These are phyloP conservation scores for Cygnus atratus DNA, from an alignment of 2,113 vertebrate genomes.

Conservation along the genomic window DNA sequence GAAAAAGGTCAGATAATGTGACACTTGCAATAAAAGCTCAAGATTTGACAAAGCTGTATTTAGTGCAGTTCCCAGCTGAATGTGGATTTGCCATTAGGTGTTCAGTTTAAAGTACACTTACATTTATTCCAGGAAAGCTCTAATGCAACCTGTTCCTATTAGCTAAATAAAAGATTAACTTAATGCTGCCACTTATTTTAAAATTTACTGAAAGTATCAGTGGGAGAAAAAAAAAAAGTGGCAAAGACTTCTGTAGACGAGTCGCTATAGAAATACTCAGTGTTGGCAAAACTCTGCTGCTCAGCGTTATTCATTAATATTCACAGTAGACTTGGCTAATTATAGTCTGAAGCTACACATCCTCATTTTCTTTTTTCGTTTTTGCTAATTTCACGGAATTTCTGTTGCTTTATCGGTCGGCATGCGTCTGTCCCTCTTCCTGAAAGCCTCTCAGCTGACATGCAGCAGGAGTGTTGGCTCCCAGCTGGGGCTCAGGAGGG, in stretches of 20 bases:
- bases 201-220: conserved; percentile 26
- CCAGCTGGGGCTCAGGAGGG: neutral
- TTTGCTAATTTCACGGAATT: neutral
- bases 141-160: conserved; percentile 35
- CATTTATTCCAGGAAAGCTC: conserved; percentile 50
- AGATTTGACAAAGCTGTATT: conserved; percentile 1
- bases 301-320: neutral
- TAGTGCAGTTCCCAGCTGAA: conserved; percentile 17
- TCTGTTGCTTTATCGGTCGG: neutral
- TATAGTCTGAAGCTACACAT: neutral
- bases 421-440: neutral
- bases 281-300: neutral
- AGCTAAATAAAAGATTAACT: conserved; percentile 46
- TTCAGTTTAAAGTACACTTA: conserved; percentile 18
- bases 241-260: neutral
- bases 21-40: conserved; percentile 5
- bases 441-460: neutral
- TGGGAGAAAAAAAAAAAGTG: accelerated
- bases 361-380: neutral
- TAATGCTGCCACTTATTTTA: conserved; percentile 17
- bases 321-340: neutral
- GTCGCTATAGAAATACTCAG: neutral
- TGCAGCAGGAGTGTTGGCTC: neutral
- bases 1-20: conserved; percentile 14
- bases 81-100: neutral